These are phyloP conservation scores for Glomeris marginata DNA, from an alignment of 2,888 invertebrate genomes.

Conservation along the genomic window DNA sequence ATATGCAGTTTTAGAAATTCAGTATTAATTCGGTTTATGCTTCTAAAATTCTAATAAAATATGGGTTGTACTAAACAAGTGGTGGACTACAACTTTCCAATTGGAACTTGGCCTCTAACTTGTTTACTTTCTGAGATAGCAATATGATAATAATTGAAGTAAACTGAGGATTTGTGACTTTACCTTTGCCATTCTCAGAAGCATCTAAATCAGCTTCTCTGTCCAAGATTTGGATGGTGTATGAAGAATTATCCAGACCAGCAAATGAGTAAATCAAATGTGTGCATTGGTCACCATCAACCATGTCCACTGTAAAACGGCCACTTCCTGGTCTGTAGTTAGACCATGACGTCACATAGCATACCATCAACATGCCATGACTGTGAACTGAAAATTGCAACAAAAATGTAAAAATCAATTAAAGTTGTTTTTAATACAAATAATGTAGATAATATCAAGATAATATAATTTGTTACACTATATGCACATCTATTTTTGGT, in stretches of 20 bases:
- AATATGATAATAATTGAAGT: no score
- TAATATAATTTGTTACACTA: no score
- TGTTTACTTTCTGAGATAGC: no score
- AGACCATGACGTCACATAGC: conserved; percentile 69
- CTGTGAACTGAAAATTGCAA: conserved; percentile 1
- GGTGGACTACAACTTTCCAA: no score
- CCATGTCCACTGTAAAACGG: conserved; percentile 47
- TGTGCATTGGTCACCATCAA: conserved; percentile 60
- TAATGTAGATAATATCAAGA: no score
- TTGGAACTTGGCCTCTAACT: no score
- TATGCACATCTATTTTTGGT: no score
- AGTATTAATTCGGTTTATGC: no score
- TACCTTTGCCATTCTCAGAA: conserved; percentile 50
- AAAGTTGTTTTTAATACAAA: neutral
- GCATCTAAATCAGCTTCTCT: conserved; percentile 61
- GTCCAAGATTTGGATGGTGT: conserved; percentile 55
- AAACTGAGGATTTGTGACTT: conserved; percentile 1
- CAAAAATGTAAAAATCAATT: neutral
- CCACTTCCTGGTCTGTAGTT: conserved; percentile 51
- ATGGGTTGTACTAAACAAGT: no score
- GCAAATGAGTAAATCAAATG: conserved; percentile 70
- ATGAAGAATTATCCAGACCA: conserved; percentile 49
- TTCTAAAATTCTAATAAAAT: no score
- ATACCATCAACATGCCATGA: conserved; percentile 40
- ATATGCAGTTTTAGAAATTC: no score